Conservation (phyloP, 2,888 invertebrate species). For the Stenotaenia linearis region DNA sequence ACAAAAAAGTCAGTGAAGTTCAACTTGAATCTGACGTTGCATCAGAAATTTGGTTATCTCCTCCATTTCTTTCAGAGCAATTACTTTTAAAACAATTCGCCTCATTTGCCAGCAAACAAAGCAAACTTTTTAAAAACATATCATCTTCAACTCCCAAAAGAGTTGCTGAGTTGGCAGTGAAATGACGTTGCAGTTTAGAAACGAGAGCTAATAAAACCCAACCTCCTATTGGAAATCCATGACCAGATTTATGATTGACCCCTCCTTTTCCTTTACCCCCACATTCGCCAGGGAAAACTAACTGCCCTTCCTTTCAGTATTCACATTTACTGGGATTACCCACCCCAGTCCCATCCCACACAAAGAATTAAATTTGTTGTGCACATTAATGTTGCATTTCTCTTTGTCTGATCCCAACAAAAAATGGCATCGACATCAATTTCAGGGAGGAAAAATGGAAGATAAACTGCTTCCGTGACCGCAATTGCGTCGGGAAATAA, state of each 20-base stretch:
- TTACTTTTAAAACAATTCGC: too few species aligned
- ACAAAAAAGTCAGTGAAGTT: too few species aligned
- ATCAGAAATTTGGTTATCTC: too few species aligned
- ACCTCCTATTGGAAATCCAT: neutral
- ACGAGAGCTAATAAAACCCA: neutral
- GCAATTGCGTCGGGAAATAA: neutral
- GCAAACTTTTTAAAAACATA: neutral
- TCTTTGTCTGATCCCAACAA: neutral
- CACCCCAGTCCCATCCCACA: neutral
- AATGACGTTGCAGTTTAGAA: neutral
- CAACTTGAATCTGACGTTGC: too few species aligned
- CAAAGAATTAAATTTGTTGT: neutral
- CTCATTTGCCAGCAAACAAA: too few species aligned
- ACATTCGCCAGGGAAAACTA: neutral
- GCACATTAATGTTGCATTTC: neutral
- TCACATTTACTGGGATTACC: neutral
- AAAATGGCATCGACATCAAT: neutral
- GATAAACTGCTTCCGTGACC: neutral
- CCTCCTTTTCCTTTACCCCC: neutral
- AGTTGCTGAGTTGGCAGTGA: neutral
- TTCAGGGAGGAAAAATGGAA: neutral
- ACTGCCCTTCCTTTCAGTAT: neutral
- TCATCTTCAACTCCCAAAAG: neutral
- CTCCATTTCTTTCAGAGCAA: too few species aligned
- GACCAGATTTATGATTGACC: constrained; percentile 4